Evolutionary conservation across 1,140 invertebrate species (phyloP).

Genomic region (Bemisia tabaci): DNA sequence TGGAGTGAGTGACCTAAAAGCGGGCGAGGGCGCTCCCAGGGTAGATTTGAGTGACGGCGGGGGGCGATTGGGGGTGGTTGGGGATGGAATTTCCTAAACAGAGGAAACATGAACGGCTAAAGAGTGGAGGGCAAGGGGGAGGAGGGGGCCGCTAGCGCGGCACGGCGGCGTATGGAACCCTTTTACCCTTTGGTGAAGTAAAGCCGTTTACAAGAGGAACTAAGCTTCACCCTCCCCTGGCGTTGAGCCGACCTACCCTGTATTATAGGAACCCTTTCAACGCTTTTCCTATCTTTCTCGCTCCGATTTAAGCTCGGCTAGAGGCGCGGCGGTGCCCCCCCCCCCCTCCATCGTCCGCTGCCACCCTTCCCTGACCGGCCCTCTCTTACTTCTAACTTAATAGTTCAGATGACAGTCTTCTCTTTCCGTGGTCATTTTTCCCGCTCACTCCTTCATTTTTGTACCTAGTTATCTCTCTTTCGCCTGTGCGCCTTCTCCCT

Average conservation of each 20-base stretch:
- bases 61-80: neutral
- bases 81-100: neutral
- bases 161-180: neutral
- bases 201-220: neutral
- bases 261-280: neutral
- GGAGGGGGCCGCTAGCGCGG: neutral
- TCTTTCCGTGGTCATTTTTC: neutral
- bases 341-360: too few relatives aligned
- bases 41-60: neutral
- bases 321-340: too few relatives aligned
- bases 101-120: neutral
- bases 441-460: neutral
- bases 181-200: neutral
- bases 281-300: neutral
- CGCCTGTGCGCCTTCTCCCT: neutral
- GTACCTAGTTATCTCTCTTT: neutral
- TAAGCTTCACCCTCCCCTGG: neutral
- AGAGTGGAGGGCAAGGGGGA: neutral
- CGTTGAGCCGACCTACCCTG: neutral
- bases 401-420: neutral
- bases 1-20: neutral
- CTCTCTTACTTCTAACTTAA: neutral
- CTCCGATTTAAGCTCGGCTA: neutral
- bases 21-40: neutral
- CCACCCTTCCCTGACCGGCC: too few relatives aligned